A percentile compares a stretch with the other conserved stretches of the same genome.
Evolutionary conservation across 2,113 vertebrate species (phyloP).

Genomic region (Sitta europaea): DNA sequence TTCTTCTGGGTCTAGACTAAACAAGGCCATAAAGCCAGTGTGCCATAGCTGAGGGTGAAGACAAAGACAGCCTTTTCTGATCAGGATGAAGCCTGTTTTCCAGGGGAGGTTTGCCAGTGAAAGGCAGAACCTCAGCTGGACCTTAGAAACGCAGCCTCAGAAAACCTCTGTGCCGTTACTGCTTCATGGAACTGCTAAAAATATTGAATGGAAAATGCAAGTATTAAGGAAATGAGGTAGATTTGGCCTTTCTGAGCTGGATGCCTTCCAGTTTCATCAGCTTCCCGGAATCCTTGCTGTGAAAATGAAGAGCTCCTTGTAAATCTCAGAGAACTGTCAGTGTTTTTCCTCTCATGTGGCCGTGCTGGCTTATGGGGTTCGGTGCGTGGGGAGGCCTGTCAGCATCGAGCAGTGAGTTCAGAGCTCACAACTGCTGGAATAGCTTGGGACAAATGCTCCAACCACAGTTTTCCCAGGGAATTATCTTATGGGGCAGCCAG

Average conservation of each 20-base stretch:
- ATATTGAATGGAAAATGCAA: slow-evolving; percentile 60
- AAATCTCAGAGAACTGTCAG: slow-evolving; percentile 35
- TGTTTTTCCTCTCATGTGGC: slow-evolving; percentile 41
- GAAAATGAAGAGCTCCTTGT: slow-evolving; percentile 48
- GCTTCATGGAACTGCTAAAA: slow-evolving; percentile 52
- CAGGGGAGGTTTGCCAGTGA: not conserved
- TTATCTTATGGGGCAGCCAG: not conserved
- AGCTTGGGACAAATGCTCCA: not conserved
- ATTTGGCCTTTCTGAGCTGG: slow-evolving; percentile 45
- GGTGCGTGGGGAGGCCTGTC: not conserved
- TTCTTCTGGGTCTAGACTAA: slow-evolving; percentile 37
- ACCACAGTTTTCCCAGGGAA: not conserved
- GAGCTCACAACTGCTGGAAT: not conserved
- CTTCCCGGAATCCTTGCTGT: slow-evolving; percentile 23
- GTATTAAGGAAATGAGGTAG: slow-evolving; percentile 64
- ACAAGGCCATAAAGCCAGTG: not conserved
- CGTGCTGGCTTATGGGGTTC: rapidly evolving
- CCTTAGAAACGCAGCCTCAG: slow-evolving; percentile 26
- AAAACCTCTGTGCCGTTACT: slow-evolving; percentile 27
- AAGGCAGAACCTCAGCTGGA: not conserved
- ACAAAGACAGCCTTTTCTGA: slow-evolving; percentile 53
- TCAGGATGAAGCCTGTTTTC: not conserved
- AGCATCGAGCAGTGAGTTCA: not conserved
- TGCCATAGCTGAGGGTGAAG: not conserved
- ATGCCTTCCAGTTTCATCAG: slow-evolving; percentile 59